Evolutionary conservation across 2,888 invertebrate species (phyloP), one percentile per base, ranked within the genome.

Genomic region (Melitaea athalia): DNA sequence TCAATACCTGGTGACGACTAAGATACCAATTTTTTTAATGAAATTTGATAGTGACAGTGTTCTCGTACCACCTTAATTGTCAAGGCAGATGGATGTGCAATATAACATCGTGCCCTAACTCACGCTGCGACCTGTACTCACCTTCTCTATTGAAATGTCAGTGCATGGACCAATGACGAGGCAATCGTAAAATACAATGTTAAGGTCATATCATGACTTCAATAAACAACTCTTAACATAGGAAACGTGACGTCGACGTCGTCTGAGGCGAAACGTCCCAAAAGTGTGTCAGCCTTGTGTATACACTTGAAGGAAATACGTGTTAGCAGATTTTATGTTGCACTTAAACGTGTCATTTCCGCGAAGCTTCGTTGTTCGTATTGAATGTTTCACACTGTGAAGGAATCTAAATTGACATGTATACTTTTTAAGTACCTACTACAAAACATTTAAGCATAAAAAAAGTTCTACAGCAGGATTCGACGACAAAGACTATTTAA

Each of bases 161-260:
- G 87, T 87, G 85, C 81, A 85, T 85, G 84, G 87, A 84, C 86
- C 86, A 79, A 85, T 91, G 92, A 92, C 87, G 91, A 91, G 91
- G 88, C 91, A 91, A 92, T 92, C 90, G 89, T 89, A 91, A 89
- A 91, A 88, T 86, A 91, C 88, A 91, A 91, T 89, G 91, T 91
- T 90, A 90, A 91, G 92, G 91, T 91, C 91, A 89, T 86, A 91
- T 88, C 91, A 91, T 91, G 91, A 88, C 92, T 91, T 91, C 91
- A 88, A 92, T 92, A 92, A 92, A 91, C 89, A 86, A 91, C 88
- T 85, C 86, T 78, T 81, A 90, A 91, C 91, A 91, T 85, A 81
- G 85, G 82, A 89, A 91, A 89, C 91, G 91, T 92, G 91, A 91
- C 86, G 85, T 88, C 85, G 85, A 83, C 83, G 85, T 80, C 83